A percentile compares a stretch with the other conserved stretches of the same genome.
phyloP scores from a whole-genome alignment of 2,797 vertebrate genomes.

The Anas acuta region DNA sequence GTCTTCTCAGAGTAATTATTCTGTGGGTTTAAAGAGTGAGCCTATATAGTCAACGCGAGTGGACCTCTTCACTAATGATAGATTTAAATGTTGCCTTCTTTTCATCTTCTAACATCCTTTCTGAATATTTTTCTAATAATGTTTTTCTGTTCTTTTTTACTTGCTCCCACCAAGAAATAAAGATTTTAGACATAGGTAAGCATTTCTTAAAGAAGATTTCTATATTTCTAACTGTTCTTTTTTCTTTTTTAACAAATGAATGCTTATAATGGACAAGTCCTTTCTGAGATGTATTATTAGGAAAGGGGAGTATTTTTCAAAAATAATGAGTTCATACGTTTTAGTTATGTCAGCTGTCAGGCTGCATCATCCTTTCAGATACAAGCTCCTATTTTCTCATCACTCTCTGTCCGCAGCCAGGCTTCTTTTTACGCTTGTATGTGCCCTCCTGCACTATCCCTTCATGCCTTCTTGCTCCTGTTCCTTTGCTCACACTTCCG shows the following conservation, averaged over 20 bases:
- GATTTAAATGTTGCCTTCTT: conserved; percentile 62
- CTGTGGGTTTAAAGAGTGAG: conserved; percentile 11
- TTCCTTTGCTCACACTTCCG: conserved; percentile 26
- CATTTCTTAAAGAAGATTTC: conserved; percentile 75
- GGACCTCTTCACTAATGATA: neutral
- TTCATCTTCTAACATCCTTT: conserved; percentile 67
- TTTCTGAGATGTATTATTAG: conserved; percentile 59
- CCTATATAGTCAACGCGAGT: fast-evolving
- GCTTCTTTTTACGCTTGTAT: conserved; percentile 33
- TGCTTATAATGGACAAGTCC: conserved; percentile 62
- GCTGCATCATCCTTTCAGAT: conserved; percentile 42
- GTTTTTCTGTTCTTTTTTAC: conserved; percentile 78
- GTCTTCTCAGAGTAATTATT: neutral
- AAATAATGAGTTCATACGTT: conserved; percentile 69
- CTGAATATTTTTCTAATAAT: conserved; percentile 78
- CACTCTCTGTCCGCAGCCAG: conserved; percentile 31
- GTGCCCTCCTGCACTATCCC: neutral
- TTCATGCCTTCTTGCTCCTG: neutral
- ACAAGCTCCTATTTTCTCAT: conserved; percentile 44
- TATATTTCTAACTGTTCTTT: conserved; percentile 67
- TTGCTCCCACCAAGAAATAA: conserved; percentile 94
- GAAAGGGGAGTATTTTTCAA: conserved; percentile 65
- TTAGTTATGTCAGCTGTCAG: conserved; percentile 66
- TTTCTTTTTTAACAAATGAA: conserved; percentile 67
- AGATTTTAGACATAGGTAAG: conserved; percentile 99